Base-by-base conservation (phyloP, 2,888 invertebrate genomes). In the Nymphalis polychloros region DNA sequence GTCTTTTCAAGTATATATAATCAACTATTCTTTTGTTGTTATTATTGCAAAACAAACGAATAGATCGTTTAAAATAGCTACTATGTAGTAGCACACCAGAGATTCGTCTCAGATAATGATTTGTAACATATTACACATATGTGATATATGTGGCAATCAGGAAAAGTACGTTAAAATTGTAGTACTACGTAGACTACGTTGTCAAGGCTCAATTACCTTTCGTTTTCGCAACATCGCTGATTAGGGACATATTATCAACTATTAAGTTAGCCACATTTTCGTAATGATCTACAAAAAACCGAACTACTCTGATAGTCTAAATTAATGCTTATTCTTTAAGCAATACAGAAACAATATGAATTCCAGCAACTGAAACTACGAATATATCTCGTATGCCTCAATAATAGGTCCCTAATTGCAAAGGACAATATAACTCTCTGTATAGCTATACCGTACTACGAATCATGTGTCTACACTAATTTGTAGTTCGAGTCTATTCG, bases 81-180 rank as follows among this genome's bases (percentile, higher is more conserved):
- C 50, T 55, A 59, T 49, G 48, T 4, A 19, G 48, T 67, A 70
- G 67, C 64, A 67, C 46, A 10, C 62, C 27, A 48, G 57, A 61
- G 65, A 63, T 70, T 70, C 63, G 53, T 64, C 27, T 68, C 64
- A 63, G 19, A 23, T 61, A 41, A 41, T 41, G 13, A 13, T 13
- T 46, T 63, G n/a, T n/a, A 59, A 41, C 53, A 20, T 23, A 64
- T 48, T 49, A 20, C 46, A 60, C 8, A 31, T 48, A 41, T 19
- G 19, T 17, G 23, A 31, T 6, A 31, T 73, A 75, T 74, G 76
- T 78, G 70, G 76, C 71, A 60, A 48, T 60, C 48, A 60, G 59
- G 41, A 46, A 59, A 23, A 55, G 35, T 57, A 57, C 19, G 19
- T 41, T 27, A n/a, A 57, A 53, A 57, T 19, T 41, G 41, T 57